phyloP scores from a whole-genome alignment of 2,113 vertebrate species.

The Microtus montanus region DNA sequence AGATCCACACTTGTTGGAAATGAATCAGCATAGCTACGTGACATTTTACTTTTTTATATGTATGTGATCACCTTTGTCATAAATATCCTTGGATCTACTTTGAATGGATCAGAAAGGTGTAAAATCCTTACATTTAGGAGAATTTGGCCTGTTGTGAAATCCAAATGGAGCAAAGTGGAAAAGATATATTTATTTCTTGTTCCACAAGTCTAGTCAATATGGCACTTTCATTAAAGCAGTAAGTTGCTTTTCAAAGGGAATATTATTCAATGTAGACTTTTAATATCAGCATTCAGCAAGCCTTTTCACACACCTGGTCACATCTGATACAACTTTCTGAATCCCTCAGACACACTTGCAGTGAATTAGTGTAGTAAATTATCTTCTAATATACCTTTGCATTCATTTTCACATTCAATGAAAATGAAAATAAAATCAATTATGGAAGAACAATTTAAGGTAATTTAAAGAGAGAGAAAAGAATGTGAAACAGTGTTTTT shows the following conservation, averaged over 20 bases:
- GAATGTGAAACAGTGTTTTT: slow-evolving; percentile 25
- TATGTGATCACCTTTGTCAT: slow-evolving; percentile 51
- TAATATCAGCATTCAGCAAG: not conserved
- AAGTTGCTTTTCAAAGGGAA: slow-evolving; percentile 28
- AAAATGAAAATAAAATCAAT: slow-evolving; percentile 64
- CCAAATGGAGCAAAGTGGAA: slow-evolving; percentile 21
- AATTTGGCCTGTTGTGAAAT: slow-evolving; percentile 24
- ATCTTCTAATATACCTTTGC: slow-evolving; percentile 55
- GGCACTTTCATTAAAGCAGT: slow-evolving; percentile 21
- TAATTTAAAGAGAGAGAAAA: not conserved
- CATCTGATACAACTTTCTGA: not conserved
- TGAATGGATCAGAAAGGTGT: slow-evolving; percentile 32
- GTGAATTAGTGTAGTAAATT: slow-evolving; percentile 38
- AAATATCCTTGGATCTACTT: not conserved
- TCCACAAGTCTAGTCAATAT: slow-evolving; percentile 36
- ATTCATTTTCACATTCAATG: slow-evolving; percentile 62
- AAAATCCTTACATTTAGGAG: slow-evolving; percentile 44
- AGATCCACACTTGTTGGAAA: not conserved
- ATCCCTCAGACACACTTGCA: not conserved
- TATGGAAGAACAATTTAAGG: slow-evolving; percentile 46
- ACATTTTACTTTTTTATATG: slow-evolving; percentile 16
- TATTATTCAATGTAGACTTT: slow-evolving; percentile 2
- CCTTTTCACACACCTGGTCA: slow-evolving; percentile 12
- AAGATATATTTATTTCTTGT: slow-evolving; percentile 25
- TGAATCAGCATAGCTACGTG: slow-evolving; percentile 9